Base-by-base conservation (phyloP, 2,113 vertebrate species). In the Psilopsiagon aymara region DNA sequence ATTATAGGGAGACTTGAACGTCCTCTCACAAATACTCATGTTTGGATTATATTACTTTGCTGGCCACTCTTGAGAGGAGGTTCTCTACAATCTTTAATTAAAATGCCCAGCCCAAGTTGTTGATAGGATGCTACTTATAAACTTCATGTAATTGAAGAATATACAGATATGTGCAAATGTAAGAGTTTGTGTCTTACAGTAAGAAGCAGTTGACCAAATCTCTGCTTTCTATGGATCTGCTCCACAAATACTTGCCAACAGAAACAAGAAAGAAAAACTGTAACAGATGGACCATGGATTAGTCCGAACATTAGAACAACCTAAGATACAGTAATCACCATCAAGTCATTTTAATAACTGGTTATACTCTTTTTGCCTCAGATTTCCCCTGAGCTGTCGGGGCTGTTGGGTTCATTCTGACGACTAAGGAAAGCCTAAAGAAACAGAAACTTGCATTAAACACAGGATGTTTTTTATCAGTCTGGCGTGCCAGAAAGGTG, bases 401-500 rank as follows among this genome's bases (percentile, higher is more conserved):
- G 59, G 55, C 55, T 29, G 60, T 63, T 80, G 52, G 37, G 59
- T 69, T 95, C 64, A 16, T 66, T 95, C 44, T 74, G 86, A 25
- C 53, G 55, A 52, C 53, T 82, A 96, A 92, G 96, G 93, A 74
- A 87, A 88, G 51, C 35, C 64, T 53, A 41, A 90, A 66, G 69
- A 67, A 80, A 85, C 78, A 66, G 69, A 64, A 80, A 85, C 78
- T 87, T 78, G 20, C 24, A 11, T 52, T 71, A 64, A 95, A 88
- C 78, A 51, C 29, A 70, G 28, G 92, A 99, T 99, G 98, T 98
- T 99, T 90, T 90, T 97, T 97, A 76, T 98, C 98, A 11, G 97
- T 98, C 94, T 99, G 98, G 98, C 97, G 88, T 84, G 98, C 98
- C 88, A 98, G 98, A 91, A 98, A 98, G 97, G 97, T 98, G 98